Conservation (phyloP, 2,797 vertebrate species). For the Anguilla obscura region DNA sequence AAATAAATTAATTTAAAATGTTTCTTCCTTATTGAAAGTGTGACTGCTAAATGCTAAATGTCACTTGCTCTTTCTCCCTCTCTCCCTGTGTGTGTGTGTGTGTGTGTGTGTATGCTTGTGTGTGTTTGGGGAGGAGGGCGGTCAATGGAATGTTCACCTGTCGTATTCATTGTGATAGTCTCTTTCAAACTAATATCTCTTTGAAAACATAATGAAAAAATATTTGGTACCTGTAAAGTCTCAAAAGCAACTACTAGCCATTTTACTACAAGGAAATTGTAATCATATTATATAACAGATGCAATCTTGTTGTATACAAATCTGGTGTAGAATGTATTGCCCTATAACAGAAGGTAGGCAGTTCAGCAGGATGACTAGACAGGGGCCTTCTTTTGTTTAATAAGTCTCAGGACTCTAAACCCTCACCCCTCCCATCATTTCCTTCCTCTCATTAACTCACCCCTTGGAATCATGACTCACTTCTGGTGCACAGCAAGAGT, state of each 20-base stretch:
- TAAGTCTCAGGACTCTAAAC: neutral
- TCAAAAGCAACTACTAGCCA: neutral
- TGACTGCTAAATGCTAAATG: slow-evolving; percentile 31
- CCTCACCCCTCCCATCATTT: slow-evolving; percentile 52
- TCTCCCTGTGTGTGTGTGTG: slow-evolving; percentile 12
- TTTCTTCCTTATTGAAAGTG: slow-evolving; percentile 37
- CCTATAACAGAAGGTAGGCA: neutral
- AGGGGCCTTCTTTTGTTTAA: slow-evolving; percentile 7
- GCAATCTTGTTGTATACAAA: neutral
- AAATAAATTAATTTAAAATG: slow-evolving; percentile 67
- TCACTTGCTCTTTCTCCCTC: slow-evolving; percentile 16
- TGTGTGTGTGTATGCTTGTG: slow-evolving; percentile 32
- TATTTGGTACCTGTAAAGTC: neutral
- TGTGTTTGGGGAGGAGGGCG: neutral
- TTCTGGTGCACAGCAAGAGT: slow-evolving; percentile 34
- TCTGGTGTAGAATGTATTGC: neutral
- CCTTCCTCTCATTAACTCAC: slow-evolving; percentile 62
- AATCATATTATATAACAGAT: neutral
- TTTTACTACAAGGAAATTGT: neutral
- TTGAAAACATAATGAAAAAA: neutral
- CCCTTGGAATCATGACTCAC: slow-evolving; percentile 55
- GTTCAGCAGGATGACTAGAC: neutral
- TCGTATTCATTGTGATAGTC: neutral
- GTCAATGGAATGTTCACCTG: neutral
- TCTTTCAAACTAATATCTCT: neutral